Base-by-base conservation (phyloP, 2,888 invertebrate genomes). In the Meteorus cinctellus region DNA sequence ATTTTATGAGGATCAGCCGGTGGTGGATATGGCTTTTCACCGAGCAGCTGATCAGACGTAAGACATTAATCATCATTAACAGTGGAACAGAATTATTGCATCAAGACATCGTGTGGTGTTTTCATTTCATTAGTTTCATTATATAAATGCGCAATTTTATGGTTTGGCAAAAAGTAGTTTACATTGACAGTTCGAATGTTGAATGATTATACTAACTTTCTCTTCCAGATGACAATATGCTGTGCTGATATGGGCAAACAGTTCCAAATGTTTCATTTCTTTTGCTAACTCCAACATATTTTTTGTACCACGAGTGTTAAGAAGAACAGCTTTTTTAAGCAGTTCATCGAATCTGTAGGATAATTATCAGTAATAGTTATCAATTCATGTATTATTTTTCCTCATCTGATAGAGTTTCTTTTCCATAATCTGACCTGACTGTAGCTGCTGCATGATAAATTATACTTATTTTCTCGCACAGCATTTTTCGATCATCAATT, bases 241-340 rank as follows among this genome's bases (percentile, higher is more conserved):
- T 0, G 98, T 97, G 1, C 97, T 97, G 6, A 97, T 93, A 89
- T 98, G 95, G 67, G 93, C 92, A 86, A 95, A 93, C 4, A 95
- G 90, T 71, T 83, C 91, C 65, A 99, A 91, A 8, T 96, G 92
- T 85, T 95, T 95, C 87, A 94, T 93, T 80, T 93, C 91, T 85
- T 94, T 94, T 68, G 95, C 97, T 74, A 99, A 89, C 12, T 96
- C 94, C 76, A 99, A 88, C 91, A 98, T 94, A 78, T 95, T 92
- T 87, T 96, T 95, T 0, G 98, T 98, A 51, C 97, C 98, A 75
- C 97, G 92, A 0, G 97, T 96, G 90, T 99, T 99, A 89, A 99
- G 92, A 73, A 97, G 91, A 8, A 98, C 96, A 0, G 99, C 97
- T 81, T 93, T 94, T 86, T 96, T 96, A 70, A 99, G 91, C 24